phyloP scores from a whole-genome alignment of 2,113 vertebrate species.

The Ictalurus furcatus region DNA sequence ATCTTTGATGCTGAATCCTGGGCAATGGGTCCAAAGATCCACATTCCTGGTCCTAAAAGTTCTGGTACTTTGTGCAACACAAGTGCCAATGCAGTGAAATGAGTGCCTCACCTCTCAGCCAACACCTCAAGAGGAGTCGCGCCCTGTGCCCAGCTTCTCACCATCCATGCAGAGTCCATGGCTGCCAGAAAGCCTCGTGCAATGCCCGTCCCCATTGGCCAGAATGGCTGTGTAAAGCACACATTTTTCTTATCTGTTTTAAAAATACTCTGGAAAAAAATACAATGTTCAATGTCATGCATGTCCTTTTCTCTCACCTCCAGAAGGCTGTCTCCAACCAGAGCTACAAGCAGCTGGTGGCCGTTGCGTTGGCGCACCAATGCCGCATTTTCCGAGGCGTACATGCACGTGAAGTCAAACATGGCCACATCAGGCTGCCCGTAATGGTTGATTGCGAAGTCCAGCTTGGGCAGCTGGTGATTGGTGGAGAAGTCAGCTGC shows the following conservation, averaged over 20 bases:
- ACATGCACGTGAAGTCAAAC: conserved; percentile 99
- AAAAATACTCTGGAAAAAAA: no score
- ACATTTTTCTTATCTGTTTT: neutral
- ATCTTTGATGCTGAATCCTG: neutral
- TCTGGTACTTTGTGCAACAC: neutral
- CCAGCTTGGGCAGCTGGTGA: conserved; percentile 88
- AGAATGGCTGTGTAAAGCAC: conserved; percentile 83
- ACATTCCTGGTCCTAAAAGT: neutral
- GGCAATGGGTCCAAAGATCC: neutral
- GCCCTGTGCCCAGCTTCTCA: conserved; percentile 92
- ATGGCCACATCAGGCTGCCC: conserved; percentile 97
- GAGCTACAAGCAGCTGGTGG: conserved; percentile 86
- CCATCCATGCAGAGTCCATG: conserved; percentile 98
- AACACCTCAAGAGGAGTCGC: conserved; percentile 87
- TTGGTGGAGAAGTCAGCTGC: conserved; percentile 96
- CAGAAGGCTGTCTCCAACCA: conserved; percentile 94
- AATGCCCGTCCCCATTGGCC: conserved; percentile 99
- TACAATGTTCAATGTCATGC: neutral
- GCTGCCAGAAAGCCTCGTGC: conserved; percentile 96
- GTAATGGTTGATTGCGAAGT: conserved; percentile 98
- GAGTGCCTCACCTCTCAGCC: conserved; percentile 87
- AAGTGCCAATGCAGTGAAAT: neutral
- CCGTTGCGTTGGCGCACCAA: conserved; percentile 88
- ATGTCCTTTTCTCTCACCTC: conserved; percentile 78
- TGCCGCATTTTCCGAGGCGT: conserved; percentile 93